These are phyloP conservation scores for Metacarcinus magister DNA, from an alignment of 2,888 invertebrate species.

Conservation along the genomic window DNA sequence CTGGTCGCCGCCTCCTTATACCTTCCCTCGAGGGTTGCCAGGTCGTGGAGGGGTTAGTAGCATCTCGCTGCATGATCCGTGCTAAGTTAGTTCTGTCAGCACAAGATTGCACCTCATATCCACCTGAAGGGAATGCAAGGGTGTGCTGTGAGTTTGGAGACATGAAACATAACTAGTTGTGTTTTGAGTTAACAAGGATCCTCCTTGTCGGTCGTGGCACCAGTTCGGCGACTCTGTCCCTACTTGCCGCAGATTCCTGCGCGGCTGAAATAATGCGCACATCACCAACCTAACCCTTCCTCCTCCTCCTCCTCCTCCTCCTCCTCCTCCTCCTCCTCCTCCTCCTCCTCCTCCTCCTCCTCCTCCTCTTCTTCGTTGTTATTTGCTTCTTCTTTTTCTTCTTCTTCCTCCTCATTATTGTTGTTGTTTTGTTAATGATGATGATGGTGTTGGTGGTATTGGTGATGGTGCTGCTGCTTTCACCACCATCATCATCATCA, in stretches of 20 bases:
- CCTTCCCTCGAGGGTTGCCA: conserved; percentile 65
- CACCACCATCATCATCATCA: neutral
- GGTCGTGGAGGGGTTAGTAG: neutral
- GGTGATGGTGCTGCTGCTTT: neutral
- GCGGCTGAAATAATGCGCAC: conserved; percentile 60
- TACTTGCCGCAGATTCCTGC: conserved; percentile 6
- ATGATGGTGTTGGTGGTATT: neutral
- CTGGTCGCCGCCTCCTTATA: conserved; percentile 20
- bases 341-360: neutral
- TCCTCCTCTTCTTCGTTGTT: neutral
- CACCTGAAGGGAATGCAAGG: neutral
- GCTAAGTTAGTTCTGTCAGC: neutral
- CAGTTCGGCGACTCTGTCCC: neutral
- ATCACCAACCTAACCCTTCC: neutral
- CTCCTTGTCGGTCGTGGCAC: conserved; percentile 6
- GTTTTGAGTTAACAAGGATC: neutral
- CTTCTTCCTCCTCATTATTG: neutral
- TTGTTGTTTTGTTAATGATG: neutral
- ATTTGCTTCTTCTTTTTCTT: neutral
- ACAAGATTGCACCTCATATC: neutral
- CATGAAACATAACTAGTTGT: neutral
- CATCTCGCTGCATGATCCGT: neutral
- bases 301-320: neutral
- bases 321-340: neutral
- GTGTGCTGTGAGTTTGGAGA: neutral